Percentiles rank a stretch among this genome's conserved stretches.
These are phyloP conservation scores for Lampris incognitus DNA, from an alignment of 2,113 vertebrate genomes.

Conservation along the genomic window DNA sequence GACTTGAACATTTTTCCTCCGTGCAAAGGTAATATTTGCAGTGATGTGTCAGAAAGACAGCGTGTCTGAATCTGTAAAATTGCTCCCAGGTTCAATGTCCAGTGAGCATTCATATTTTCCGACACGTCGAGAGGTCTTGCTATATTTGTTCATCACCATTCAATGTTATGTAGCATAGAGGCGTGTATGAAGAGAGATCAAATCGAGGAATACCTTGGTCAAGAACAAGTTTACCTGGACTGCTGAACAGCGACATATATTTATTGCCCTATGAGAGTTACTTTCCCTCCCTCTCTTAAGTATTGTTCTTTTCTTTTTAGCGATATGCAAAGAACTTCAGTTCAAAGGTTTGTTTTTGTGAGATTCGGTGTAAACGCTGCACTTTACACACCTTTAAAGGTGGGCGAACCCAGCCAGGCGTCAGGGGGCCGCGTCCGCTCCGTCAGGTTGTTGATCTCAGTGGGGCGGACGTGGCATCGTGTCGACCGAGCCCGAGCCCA, in stretches of 20 bases:
- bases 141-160: slow-evolving; percentile 29
- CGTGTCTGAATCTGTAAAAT: background rate
- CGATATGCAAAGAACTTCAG: slow-evolving; percentile 58
- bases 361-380: slow-evolving; percentile 69
- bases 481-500: slow-evolving; percentile 60
- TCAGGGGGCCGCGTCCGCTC: slow-evolving; percentile 7
- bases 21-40: slow-evolving; percentile 31
- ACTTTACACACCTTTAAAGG: slow-evolving; percentile 70
- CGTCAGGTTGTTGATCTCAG: slow-evolving; percentile 21
- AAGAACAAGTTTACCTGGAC: slow-evolving; percentile 40
- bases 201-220: slow-evolving; percentile 10
- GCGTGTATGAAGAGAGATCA: slow-evolving; percentile 26
- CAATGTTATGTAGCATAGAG: slow-evolving; percentile 14
- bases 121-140: background rate
- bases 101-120: slow-evolving; percentile 6
- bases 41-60: slow-evolving; percentile 24
- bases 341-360: slow-evolving; percentile 50
- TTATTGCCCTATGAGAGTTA: slow-evolving; percentile 25
- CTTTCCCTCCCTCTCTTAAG: slow-evolving; percentile 40
- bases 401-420: slow-evolving; percentile 35
- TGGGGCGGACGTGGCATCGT: slow-evolving; percentile 41
- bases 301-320: slow-evolving; percentile 56
- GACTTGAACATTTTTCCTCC: too few species aligned
- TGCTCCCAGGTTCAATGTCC: slow-evolving; percentile 7
- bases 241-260: slow-evolving; percentile 56